phyloP scores from a whole-genome alignment of 2,888 invertebrate species.

The Drosophila recens region DNA sequence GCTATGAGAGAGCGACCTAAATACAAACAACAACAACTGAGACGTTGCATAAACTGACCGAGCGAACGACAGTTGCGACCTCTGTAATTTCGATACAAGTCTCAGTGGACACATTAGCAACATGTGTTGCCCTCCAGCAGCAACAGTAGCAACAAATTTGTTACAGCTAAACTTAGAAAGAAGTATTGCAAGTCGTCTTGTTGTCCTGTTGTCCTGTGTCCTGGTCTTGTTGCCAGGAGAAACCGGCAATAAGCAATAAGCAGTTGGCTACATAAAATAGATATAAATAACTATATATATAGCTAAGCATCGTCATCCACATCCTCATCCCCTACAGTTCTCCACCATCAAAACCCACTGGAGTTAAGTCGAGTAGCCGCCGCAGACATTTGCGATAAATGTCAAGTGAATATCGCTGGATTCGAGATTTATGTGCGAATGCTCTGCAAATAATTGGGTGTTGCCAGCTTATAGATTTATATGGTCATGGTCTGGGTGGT shows the following conservation, averaged over 20 bases:
- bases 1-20: slow-evolving; percentile 28
- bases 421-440: slow-evolving; percentile 67
- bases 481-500: slow-evolving; percentile 14
- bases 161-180: slow-evolving; percentile 57
- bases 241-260: slow-evolving; percentile 18
- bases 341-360: neutral
- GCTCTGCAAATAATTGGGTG: slow-evolving; percentile 63
- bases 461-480: slow-evolving; percentile 54
- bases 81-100: slow-evolving; percentile 77
- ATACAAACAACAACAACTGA: slow-evolving; percentile 30
- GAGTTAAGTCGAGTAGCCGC: slow-evolving; percentile 39
- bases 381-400: slow-evolving; percentile 68
- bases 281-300: slow-evolving; percentile 55
- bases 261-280: slow-evolving; percentile 49
- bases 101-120: slow-evolving; percentile 79
- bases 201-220: slow-evolving; percentile 21
- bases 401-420: slow-evolving; percentile 59
- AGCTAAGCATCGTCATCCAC: neutral
- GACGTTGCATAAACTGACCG: slow-evolving; percentile 58
- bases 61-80: slow-evolving; percentile 65
- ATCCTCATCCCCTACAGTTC: neutral
- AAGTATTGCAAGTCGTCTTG: slow-evolving; percentile 27
- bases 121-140: slow-evolving; percentile 75
- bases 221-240: slow-evolving; percentile 8
- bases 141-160: slow-evolving; percentile 64